A percentile compares a stretch with the other conserved stretches of the same genome.
These are phyloP conservation scores for Trichonephila clavata DNA, from an alignment of 1,140 invertebrate genomes.

Conservation along the genomic window DNA sequence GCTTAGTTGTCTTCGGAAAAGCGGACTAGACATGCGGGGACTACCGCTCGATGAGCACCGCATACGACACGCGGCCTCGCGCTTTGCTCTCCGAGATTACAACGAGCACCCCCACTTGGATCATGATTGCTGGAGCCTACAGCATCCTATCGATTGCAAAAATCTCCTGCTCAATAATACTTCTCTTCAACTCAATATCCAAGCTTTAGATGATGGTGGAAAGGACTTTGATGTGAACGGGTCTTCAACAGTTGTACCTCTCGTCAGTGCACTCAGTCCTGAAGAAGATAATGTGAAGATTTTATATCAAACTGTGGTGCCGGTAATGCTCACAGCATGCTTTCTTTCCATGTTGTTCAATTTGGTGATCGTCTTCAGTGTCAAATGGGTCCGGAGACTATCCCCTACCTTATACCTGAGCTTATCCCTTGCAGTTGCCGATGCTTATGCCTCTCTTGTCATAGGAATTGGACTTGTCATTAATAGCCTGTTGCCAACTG, in stretches of 20 bases:
- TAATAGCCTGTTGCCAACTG: slow-evolving; percentile 82
- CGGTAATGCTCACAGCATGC: slow-evolving; percentile 82
- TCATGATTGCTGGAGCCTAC: background rate
- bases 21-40: background rate
- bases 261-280: background rate
- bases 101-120: background rate
- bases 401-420: slow-evolving; percentile 83
- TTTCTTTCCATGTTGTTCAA: slow-evolving; percentile 82
- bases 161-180: background rate
- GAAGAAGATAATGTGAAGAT: slow-evolving; percentile 30
- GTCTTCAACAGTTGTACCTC: background rate
- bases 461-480: slow-evolving; percentile 83
- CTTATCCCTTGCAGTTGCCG: slow-evolving; percentile 84
- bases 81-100: slow-evolving; percentile 18
- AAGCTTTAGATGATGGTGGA: background rate
- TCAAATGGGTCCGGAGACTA: slow-evolving; percentile 83
- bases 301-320: slow-evolving; percentile 79
- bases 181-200: background rate
- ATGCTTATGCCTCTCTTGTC: slow-evolving; percentile 83
- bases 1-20: background rate
- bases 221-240: background rate
- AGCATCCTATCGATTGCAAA: background rate
- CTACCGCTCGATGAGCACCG: slow-evolving; percentile 2
- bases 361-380: slow-evolving; percentile 82
- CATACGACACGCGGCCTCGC: background rate